Conservation (phyloP, 2,797 vertebrate species). For the Gymnoscopelus microlampas region DNA sequence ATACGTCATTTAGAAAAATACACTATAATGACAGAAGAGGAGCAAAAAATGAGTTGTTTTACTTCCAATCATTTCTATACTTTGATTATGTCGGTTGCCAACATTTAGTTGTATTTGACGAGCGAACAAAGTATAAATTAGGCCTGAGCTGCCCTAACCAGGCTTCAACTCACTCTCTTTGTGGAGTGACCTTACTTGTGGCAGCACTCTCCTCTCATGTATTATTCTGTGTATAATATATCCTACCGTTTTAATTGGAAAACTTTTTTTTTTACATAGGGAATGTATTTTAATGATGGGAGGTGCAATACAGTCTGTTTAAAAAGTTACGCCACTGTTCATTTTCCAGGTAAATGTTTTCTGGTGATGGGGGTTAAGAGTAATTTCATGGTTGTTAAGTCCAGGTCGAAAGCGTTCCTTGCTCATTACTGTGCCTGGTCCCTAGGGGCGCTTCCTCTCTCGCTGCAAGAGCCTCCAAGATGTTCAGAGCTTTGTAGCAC, state of each 20-base stretch:
- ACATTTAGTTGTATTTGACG: too few relatives aligned
- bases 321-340: slow-evolving; percentile 63
- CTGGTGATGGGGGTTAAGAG: slow-evolving; percentile 63
- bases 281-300: slow-evolving; percentile 32
- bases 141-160: too few relatives aligned
- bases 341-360: slow-evolving; percentile 80
- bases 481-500: slow-evolving; percentile 41
- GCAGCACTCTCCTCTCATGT: slow-evolving; percentile 20
- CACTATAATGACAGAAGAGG: neutral
- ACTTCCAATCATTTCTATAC: slow-evolving; percentile 25
- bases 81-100: neutral
- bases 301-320: slow-evolving; percentile 23
- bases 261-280: slow-evolving; percentile 35
- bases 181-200: slow-evolving; percentile 24
- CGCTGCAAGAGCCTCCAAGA: slow-evolving; percentile 45
- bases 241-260: slow-evolving; percentile 59
- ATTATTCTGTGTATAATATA: slow-evolving; percentile 30
- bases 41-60: slow-evolving; percentile 12
- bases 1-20: too few relatives aligned
- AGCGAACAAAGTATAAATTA: too few relatives aligned
- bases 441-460: slow-evolving; percentile 43
- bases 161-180: slow-evolving; percentile 9
- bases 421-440: slow-evolving; percentile 62
- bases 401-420: slow-evolving; percentile 54
- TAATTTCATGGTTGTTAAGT: slow-evolving; percentile 83